Conservation (phyloP, 2,797 vertebrate species). For the Borostomias antarcticus region DNA sequence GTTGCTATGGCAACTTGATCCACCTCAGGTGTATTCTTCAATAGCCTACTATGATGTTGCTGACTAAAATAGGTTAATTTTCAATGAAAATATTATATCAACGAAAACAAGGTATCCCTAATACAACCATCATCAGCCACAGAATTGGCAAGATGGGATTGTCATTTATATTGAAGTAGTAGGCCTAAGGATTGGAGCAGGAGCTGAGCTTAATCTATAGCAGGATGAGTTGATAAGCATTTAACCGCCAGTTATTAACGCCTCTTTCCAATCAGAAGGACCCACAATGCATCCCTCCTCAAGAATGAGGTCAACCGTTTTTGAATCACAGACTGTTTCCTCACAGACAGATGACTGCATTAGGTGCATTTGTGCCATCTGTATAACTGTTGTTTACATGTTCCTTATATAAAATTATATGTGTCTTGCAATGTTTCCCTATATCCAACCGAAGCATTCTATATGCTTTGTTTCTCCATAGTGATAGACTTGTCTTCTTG, state of each 20-base stretch:
- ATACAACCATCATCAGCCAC: neutral
- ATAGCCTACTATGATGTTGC: constrained; percentile 41
- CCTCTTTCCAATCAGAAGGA: constrained; percentile 55
- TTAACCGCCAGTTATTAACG: constrained; percentile 66
- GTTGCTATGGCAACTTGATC: constrained; percentile 64
- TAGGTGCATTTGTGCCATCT: constrained; percentile 47
- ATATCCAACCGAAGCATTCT: too few species aligned
- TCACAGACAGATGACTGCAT: constrained; percentile 48
- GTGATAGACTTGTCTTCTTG: constrained; percentile 5
- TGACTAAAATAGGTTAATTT: constrained; percentile 36
- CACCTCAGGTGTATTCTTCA: constrained; percentile 35
- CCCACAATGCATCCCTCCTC: constrained; percentile 52
- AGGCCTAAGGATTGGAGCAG: constrained; percentile 69
- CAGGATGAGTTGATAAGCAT: constrained; percentile 66
- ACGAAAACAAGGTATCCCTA: neutral
- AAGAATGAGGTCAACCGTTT: constrained; percentile 63
- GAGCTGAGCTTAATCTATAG: constrained; percentile 66
- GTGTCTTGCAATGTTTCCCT: neutral
- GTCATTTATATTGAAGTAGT: constrained; percentile 76
- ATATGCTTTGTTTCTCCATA: neutral
- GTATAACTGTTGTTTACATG: constrained; percentile 22
- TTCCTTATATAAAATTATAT: neutral
- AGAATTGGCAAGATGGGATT: neutral
- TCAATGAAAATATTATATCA: neutral
- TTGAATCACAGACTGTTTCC: constrained; percentile 27